Conservation (phyloP, 2,113 vertebrate species). For the Limanda limanda region DNA sequence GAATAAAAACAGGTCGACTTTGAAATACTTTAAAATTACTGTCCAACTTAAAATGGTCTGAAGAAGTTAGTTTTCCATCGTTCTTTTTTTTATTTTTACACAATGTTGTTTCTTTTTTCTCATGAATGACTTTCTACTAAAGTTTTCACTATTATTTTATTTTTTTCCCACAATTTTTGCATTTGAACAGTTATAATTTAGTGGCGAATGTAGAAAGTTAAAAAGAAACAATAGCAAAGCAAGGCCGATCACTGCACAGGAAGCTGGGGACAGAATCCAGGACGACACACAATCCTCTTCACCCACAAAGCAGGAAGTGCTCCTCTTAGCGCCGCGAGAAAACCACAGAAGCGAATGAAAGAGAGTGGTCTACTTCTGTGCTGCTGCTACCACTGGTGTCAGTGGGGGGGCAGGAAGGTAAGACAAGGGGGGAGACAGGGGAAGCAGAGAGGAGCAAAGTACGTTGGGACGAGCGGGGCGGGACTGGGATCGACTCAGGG, state of each 20-base stretch:
- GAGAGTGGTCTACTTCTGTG: constrained; percentile 71
- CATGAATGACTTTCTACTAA: constrained; percentile 88
- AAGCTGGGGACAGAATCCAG: constrained; percentile 92
- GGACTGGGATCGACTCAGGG: constrained; percentile 50
- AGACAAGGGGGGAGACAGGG: constrained; percentile 17
- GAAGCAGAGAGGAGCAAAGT: constrained; percentile 52
- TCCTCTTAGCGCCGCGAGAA: constrained; percentile 80
- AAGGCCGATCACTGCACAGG: constrained; percentile 94
- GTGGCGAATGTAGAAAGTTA: constrained; percentile 92
- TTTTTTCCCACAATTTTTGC: constrained; percentile 75
- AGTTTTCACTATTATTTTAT: constrained; percentile 74
- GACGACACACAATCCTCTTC: constrained; percentile 87
- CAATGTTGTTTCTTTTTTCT: constrained; percentile 85
- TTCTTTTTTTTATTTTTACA: constrained; percentile 62
- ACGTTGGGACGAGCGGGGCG: constrained; percentile 49
- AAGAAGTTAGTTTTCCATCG: constrained; percentile 86
- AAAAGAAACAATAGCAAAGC: constrained; percentile 95
- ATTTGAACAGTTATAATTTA: constrained; percentile 91
- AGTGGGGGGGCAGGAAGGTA: constrained; percentile 43
- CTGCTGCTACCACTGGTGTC: constrained; percentile 57
- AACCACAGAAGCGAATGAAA: constrained; percentile 89
- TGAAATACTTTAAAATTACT: constrained; percentile 86
- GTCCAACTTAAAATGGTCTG: constrained; percentile 86
- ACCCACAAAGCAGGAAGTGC: constrained; percentile 75
- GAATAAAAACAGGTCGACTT: constrained; percentile 92